Conservation (phyloP, 2,888 invertebrate genomes). For the Bhutanitis thaidina region DNA sequence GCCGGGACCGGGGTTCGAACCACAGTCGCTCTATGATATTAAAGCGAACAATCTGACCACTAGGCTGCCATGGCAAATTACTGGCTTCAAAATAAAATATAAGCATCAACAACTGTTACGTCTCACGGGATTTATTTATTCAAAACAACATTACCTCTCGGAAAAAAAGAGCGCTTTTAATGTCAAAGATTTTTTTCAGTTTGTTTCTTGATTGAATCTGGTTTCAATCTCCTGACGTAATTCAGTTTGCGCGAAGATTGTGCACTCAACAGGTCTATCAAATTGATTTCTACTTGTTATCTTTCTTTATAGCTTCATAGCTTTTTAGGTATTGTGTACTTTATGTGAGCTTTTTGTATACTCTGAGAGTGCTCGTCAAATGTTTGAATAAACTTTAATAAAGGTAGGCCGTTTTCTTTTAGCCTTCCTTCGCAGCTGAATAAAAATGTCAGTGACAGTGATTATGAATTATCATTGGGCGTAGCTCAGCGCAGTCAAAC, state of each 20-base stretch:
- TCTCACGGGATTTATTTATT: background rate
- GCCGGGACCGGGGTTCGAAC: too few species aligned
- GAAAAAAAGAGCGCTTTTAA: slow-evolving; percentile 10
- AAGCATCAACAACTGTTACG: background rate
- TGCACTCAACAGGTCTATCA: slow-evolving; percentile 18
- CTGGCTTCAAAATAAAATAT: too few species aligned
- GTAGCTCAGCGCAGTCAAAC: too few species aligned
- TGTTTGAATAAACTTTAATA: background rate
- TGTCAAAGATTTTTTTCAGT: slow-evolving; percentile 14
- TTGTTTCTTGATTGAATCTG: slow-evolving; percentile 12
- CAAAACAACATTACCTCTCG: background rate
- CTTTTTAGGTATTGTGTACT: background rate
- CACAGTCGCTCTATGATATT: too few species aligned
- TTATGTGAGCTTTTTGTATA: background rate
- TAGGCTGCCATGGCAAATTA: too few species aligned
- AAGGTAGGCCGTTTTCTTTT: too few species aligned
- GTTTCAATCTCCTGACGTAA: slow-evolving; percentile 15
- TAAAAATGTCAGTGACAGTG: too few species aligned
- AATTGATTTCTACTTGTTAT: slow-evolving; percentile 14
- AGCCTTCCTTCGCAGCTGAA: too few species aligned
- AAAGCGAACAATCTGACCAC: too few species aligned
- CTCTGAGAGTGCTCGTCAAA: background rate
- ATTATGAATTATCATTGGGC: too few species aligned
- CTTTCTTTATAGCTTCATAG: background rate
- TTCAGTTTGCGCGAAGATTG: slow-evolving; percentile 6